Percentiles rank a stretch among this genome's conserved stretches.
Evolutionary conservation across 2,888 invertebrate genomes (phyloP).

Genomic region (Eupithecia insigniata): DNA sequence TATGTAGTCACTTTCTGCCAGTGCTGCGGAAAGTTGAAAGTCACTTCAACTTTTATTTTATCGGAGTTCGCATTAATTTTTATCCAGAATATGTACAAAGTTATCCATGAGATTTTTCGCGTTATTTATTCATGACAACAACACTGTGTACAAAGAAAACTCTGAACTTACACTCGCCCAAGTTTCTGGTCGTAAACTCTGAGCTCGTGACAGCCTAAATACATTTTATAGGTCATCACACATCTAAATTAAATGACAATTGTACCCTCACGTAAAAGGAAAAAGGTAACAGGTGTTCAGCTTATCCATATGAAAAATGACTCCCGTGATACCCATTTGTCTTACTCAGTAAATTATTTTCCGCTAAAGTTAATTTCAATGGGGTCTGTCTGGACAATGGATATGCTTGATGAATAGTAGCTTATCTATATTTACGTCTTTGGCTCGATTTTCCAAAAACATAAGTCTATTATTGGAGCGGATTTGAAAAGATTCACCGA

Average conservation of each 20-base stretch:
- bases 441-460: background rate
- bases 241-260: conserved; percentile 62
- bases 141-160: conserved; percentile 4
- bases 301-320: conserved; percentile 57
- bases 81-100: conserved; percentile 9
- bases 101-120: background rate
- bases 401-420: conserved; percentile 14
- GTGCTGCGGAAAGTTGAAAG: conserved; percentile 14
- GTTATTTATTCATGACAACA: conserved; percentile 13
- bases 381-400: conserved; percentile 13
- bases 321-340: conserved; percentile 49
- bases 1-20: conserved; percentile 30
- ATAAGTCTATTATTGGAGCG: conserved; percentile 9
- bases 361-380: conserved; percentile 41
- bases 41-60: conserved; percentile 19
- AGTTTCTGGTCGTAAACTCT: conserved; percentile 7
- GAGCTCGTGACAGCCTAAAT: conserved; percentile 3
- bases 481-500: conserved; percentile 47
- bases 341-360: conserved; percentile 52
- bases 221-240: conserved; percentile 41
- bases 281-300: conserved; percentile 64
- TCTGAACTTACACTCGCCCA: conserved; percentile 7
- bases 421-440: background rate
- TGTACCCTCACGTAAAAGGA: conserved; percentile 50
- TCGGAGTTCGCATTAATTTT: conserved; percentile 17